A percentile compares a stretch with the other conserved stretches of the same genome.
Conservation (phyloP, 2,888 invertebrate species). For the Strigamia transsilvanica region DNA sequence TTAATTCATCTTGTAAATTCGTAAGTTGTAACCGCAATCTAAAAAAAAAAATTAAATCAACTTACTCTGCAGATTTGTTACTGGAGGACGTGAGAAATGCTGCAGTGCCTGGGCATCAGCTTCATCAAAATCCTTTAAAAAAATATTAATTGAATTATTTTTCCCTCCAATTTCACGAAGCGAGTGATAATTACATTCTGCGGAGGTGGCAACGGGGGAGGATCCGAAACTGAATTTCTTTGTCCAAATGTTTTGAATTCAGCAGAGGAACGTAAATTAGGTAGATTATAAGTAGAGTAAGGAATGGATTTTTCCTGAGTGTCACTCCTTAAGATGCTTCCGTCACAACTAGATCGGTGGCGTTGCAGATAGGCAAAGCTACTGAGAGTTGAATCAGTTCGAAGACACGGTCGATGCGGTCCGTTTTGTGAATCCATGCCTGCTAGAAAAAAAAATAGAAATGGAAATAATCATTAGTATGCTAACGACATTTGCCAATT, state of each 20-base stretch:
- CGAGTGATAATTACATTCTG: conserved; percentile 19
- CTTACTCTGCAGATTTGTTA: conserved; percentile 17
- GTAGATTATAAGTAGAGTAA: conserved; percentile 50
- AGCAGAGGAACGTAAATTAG: conserved; percentile 44
- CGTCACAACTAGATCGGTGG: conserved; percentile 31
- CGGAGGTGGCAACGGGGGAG: conserved; percentile 32
- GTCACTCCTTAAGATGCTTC: conserved; percentile 21
- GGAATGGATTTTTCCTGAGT: conserved; percentile 52
- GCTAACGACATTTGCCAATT: not conserved
- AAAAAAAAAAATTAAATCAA: not conserved
- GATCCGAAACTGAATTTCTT: conserved; percentile 29
- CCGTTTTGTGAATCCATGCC: conserved; percentile 50
- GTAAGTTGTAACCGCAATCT: not conserved
- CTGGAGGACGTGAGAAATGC: conserved; percentile 50
- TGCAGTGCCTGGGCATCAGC: conserved; percentile 17
- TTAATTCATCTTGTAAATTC: not conserved
- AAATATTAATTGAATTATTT: not conserved
- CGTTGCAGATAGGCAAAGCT: conserved; percentile 52
- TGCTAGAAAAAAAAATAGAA: conserved; percentile 2
- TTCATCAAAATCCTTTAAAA: conserved; percentile 46
- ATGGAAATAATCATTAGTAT: not conserved
- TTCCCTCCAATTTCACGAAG: not conserved
- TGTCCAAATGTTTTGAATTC: conserved; percentile 53
- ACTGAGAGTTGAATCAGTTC: conserved; percentile 46
- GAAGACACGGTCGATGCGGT: conserved; percentile 17